Evolutionary conservation across 2,888 invertebrate genomes (phyloP), one percentile per base, ranked within the genome.

Genomic region (Coleophora flavipennella): DNA sequence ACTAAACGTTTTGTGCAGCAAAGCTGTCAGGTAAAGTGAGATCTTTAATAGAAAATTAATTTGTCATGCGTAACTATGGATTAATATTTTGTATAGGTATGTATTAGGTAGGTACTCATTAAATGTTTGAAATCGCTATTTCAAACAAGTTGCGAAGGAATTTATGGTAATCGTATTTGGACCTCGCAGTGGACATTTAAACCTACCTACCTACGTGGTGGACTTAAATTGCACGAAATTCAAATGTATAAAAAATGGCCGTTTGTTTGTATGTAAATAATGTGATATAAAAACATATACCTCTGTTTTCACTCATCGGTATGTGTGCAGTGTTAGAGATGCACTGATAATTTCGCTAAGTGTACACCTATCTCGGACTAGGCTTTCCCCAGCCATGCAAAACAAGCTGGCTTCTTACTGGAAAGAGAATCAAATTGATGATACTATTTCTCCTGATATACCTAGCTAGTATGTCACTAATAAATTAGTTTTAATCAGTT

Each of bases 291-390:
- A 41, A 43, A 43, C 36, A 33, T 38, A 40, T 41, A 45, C 25
- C n/a, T n/a, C n/a, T n/a, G 42, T 46, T 53, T 58, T 59, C 51
- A 48, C 53, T 51, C 39, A 35, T 42, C 51, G 57, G 57, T 55
- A 62, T 65, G 58, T 59, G 49, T 48, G 56, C 49, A 46, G 51
- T 58, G 55, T 64, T 50, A 62, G 67, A 67, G 61, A 70, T 73
- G 70, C 68, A 69, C 63, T 59, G 68, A 59, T 71, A 70, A 69
- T 67, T 73, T 62, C 62, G 50, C 51, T 49, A 47, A 45, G 48
- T 48, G 45, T 33, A 35, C 28, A 39, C 25, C 27, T 36, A 27
- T 8, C 13, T 10, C 29, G 37, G 47, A 50, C 39, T 50, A 46
- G 43, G 59, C 66, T 68, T 67, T 66, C 62, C 53, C 58, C 58